A percentile compares a stretch with the other conserved stretches of the same genome.
Evolutionary conservation across 2,888 invertebrate genomes (phyloP).

Genomic region (Timandra comae): DNA sequence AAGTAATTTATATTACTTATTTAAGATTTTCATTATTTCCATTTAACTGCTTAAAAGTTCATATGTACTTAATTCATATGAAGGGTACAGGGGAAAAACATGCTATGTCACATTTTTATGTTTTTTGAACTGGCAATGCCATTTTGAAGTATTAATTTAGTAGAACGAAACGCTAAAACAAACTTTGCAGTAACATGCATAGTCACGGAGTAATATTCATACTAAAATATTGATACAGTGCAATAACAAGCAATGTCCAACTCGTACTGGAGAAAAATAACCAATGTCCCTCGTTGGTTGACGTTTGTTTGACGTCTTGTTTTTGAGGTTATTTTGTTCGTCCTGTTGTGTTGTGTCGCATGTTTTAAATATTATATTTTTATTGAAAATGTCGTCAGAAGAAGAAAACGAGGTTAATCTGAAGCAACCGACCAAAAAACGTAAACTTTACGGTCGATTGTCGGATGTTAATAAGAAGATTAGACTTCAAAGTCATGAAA

Average conservation of each 20-base stretch:
- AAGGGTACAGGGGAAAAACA: not conserved
- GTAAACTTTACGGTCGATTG: conserved; percentile 13
- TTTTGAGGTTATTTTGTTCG: not conserved
- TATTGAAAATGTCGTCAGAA: not conserved
- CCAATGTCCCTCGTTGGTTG: conserved; percentile 5
- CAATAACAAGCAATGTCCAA: conserved; percentile 17
- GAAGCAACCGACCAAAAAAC: conserved; percentile 10
- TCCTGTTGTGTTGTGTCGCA: not conserved
- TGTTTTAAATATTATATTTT: not conserved
- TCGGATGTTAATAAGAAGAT: conserved; percentile 15
- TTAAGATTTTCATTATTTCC: no score
- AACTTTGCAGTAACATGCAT: conserved; percentile 16
- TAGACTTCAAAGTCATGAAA: conserved; percentile 9
- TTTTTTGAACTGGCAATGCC: conserved; percentile 19
- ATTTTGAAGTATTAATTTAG: conserved; percentile 16
- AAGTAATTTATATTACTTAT: no score
- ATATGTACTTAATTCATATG: no score
- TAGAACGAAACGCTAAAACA: conserved; percentile 19
- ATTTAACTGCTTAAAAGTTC: no score
- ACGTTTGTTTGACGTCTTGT: not conserved
- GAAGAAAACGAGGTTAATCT: conserved; percentile 11
- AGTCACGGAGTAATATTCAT: no score
- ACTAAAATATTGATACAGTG: conserved; percentile 18
- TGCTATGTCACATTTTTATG: conserved; percentile 8
- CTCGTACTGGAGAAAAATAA: conserved; percentile 8